phyloP scores from a whole-genome alignment of 64 coral and sea anemone species.

The Montipora capricornis region DNA sequence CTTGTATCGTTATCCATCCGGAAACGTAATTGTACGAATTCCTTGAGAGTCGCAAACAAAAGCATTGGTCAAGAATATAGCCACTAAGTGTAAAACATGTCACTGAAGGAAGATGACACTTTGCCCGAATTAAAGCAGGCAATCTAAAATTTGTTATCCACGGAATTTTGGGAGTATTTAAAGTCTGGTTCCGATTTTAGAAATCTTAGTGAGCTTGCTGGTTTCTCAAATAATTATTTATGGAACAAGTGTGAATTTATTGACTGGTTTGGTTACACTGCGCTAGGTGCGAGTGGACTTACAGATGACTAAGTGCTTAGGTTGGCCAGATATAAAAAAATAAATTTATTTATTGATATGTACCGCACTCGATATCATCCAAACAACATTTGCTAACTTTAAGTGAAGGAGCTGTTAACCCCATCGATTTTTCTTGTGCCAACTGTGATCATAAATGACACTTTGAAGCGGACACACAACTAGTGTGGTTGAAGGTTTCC shows the following conservation, averaged over 20 bases:
- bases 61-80: constrained; percentile 6
- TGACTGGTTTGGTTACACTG: too few species aligned
- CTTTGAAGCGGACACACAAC: background rate
- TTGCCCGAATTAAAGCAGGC: background rate
- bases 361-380: too few species aligned
- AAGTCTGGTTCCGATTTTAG: background rate
- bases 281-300: too few species aligned
- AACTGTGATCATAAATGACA: too few species aligned
- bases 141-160: background rate
- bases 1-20: background rate
- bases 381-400: too few species aligned
- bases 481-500: background rate
- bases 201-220: constrained; percentile 15
- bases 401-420: background rate
- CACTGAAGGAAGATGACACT: constrained; percentile 36
- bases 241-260: background rate
- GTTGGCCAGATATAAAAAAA: too few species aligned
- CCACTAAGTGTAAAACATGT: background rate
- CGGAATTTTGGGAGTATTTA: constrained; percentile 6
- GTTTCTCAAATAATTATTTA: background rate
- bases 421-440: background rate
- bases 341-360: too few species aligned
- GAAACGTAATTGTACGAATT: constrained; percentile 18
- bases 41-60: constrained; percentile 23
- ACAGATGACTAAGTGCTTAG: too few species aligned